Evolutionary conservation across 1,140 invertebrate genomes (phyloP), one percentile per base, ranked within the genome.

Genomic region (Streblospio benedicti): DNA sequence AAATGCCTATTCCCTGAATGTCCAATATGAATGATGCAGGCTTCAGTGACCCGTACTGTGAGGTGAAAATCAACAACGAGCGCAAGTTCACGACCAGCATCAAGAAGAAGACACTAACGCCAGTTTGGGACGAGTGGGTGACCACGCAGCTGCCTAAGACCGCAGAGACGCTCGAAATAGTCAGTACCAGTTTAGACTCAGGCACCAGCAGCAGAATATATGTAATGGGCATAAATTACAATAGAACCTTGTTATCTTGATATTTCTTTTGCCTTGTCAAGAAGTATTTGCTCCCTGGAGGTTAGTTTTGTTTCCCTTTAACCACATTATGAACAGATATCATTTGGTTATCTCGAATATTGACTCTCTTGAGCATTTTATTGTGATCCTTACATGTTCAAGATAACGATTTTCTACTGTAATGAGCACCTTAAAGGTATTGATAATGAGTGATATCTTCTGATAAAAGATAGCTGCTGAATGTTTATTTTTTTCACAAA

Each of bases 21-120:
- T n/a, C n/a, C n/a, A n/a, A n/a, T n/a, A n/a, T n/a, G n/a, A 16
- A 14, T 14, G 9, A 16, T 43, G 4, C 25, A 77, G 75, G 75
- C 18, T 82, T 79, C 65, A 83, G 81, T 67, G 81, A 83, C 68
- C 81, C 81, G 18, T 83, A 79, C 57, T 82, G 80, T 68, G 81
- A 80, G 57, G 62, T 83, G 9, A 77, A 76, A 60, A 56, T 83
- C 32, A 80, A 79, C 35, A 78, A 79, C 23, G 80, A 81, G 55
- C 80, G 79, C 18, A 76, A 82, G 50, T 83, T 81, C 65, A 81
- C 79, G 45, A 81, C 81, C 20, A 76, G 73, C 49, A 77, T 83
- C 4, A 82, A 82, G 59, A 83, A 83, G 67, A 83, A 83, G 60
- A 83, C 82, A 0, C 65, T 83, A 50, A 79, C 81, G 65, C 82